Conservation (phyloP, 2,797 vertebrate species). For the Meriones psammophilus region DNA sequence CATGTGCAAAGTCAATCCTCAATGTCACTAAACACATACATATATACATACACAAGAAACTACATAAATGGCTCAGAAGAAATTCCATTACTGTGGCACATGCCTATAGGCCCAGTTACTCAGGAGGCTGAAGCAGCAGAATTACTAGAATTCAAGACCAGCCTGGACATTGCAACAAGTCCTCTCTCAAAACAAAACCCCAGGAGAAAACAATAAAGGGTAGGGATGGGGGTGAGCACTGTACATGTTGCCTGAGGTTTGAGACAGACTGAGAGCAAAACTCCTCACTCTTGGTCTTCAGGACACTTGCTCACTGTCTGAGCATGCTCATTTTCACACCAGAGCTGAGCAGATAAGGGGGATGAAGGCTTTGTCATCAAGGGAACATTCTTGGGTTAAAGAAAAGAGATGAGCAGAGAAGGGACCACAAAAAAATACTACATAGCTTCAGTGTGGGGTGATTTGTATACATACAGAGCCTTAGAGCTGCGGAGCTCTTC, state of each 20-base stretch:
- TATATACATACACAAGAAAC: background rate
- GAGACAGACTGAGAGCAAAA: background rate
- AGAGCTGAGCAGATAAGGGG: background rate
- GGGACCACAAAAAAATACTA: background rate
- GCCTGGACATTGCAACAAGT: background rate
- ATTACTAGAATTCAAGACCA: background rate
- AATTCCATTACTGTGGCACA: background rate
- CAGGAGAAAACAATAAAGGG: background rate
- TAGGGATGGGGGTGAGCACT: background rate
- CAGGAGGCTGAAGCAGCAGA: background rate
- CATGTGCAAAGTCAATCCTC: background rate
- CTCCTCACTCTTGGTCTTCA: background rate
- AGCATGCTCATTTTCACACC: background rate
- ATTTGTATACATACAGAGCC: background rate
- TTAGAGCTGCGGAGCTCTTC: background rate
- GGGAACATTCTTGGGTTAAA: background rate
- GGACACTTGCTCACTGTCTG: background rate
- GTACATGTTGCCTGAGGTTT: conserved; percentile 20
- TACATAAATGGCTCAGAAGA: background rate
- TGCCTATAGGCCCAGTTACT: background rate
- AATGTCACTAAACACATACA: background rate
- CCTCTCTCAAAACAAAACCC: background rate
- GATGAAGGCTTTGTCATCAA: background rate
- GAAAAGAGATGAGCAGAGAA: background rate
- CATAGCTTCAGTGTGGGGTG: background rate